These are phyloP conservation scores for Euphydryas editha DNA, from an alignment of 2,888 invertebrate species.

Conservation along the genomic window DNA sequence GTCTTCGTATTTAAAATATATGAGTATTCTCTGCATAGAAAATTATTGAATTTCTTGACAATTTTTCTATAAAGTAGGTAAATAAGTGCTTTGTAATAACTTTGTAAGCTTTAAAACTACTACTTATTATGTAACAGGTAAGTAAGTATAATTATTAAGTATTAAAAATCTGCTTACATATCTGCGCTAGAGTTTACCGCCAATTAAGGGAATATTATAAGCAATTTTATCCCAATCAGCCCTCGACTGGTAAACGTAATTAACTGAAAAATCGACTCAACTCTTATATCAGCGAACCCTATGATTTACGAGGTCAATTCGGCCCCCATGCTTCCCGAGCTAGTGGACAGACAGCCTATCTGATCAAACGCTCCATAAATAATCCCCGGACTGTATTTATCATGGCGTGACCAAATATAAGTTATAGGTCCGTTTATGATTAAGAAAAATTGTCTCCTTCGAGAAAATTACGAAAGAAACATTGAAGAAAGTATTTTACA, in stretches of 20 bases:
- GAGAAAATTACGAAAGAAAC: conserved; percentile 11
- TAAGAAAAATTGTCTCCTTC: conserved; percentile 51
- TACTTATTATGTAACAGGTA: no score
- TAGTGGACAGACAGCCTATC: conserved; percentile 76
- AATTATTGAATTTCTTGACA: no score
- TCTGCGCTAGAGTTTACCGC: neutral
- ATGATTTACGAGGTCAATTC: conserved; percentile 77
- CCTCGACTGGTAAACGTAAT: conserved; percentile 39
- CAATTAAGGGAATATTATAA: neutral
- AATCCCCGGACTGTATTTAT: conserved; percentile 77
- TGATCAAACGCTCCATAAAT: conserved; percentile 79
- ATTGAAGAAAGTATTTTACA: conserved; percentile 1
- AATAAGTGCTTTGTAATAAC: no score
- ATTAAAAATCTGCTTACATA: neutral
- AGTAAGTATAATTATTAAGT: neutral
- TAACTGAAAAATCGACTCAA: conserved; percentile 53
- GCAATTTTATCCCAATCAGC: neutral
- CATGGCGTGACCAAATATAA: conserved; percentile 63
- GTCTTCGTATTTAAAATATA: no score
- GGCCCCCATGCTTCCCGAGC: conserved; percentile 57
- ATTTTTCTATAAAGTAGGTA: no score
- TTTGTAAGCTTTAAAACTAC: no score
- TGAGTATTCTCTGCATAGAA: no score
- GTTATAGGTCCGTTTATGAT: conserved; percentile 71
- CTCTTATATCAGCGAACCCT: conserved; percentile 48